These are phyloP conservation scores for Seriola dumerili DNA, from an alignment of 2,113 vertebrate species.

Conservation along the genomic window DNA sequence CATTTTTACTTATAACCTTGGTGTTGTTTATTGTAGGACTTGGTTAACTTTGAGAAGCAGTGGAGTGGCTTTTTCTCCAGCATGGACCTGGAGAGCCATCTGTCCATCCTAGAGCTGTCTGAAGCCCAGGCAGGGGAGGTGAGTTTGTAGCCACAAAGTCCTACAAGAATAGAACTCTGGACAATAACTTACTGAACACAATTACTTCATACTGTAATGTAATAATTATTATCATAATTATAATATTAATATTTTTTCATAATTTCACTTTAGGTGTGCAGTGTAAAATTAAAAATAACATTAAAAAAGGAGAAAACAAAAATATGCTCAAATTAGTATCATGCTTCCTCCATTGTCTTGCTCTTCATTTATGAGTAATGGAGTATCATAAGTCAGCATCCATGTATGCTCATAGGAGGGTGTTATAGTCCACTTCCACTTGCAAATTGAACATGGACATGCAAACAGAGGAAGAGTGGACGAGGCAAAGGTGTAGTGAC, in stretches of 20 bases:
- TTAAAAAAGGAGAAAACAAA: not conserved
- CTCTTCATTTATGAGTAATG: no score
- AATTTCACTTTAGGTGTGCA: no score
- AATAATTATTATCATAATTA: not conserved
- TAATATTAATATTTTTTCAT: not conserved
- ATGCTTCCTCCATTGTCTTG: no score
- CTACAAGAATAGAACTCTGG: not conserved
- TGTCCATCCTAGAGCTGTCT: conserved; percentile 94
- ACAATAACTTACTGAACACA: not conserved
- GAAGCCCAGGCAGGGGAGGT: conserved; percentile 97
- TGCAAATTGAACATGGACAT: no score
- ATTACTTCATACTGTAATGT: not conserved
- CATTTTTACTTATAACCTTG: not conserved
- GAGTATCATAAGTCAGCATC: no score
- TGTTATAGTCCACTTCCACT: no score
- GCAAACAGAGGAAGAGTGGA: no score
- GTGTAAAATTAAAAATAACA: no score
- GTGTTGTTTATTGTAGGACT: conserved; percentile 84
- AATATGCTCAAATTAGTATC: no score
- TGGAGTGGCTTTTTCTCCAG: conserved; percentile 93
- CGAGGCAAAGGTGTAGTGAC: no score
- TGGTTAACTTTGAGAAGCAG: conserved; percentile 91
- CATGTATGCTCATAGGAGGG: no score
- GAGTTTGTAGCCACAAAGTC: conserved; percentile 15
- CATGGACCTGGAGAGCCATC: conserved; percentile 93